phyloP scores from a whole-genome alignment of 1,140 invertebrate genomes.

The Ladona fulva region DNA sequence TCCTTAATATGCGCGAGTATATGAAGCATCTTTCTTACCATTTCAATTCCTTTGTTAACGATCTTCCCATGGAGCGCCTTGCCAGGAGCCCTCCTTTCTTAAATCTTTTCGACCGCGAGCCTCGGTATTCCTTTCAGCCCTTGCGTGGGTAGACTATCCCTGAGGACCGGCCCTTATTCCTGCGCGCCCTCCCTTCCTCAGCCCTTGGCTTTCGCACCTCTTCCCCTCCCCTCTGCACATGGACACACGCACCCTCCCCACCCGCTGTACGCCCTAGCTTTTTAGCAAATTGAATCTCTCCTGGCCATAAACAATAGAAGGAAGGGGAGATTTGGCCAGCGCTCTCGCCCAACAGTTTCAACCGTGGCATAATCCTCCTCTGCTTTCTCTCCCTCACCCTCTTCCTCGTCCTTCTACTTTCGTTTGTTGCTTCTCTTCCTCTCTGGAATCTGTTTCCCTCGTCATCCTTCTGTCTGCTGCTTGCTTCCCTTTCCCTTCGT shows the following conservation, averaged over 20 bases:
- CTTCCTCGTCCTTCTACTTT: background rate
- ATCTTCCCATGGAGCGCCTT: too few species aligned
- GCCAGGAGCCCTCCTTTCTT: too few species aligned
- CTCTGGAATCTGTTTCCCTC: background rate
- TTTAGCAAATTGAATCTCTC: constrained; percentile 5
- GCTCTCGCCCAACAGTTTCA: background rate
- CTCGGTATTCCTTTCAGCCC: too few species aligned
- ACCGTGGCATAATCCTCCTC: background rate
- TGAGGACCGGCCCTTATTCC: too few species aligned
- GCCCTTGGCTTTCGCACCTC: background rate
- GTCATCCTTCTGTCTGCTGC: background rate
- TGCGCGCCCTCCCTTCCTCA: too few species aligned
- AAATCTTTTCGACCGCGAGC: too few species aligned
- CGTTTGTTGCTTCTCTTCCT: background rate
- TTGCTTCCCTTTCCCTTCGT: background rate
- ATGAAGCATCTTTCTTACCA: too few species aligned
- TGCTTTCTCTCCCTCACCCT: background rate
- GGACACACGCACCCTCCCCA: too few species aligned
- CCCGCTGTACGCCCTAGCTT: background rate
- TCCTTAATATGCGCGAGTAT: too few species aligned
- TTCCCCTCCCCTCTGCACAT: background rate
- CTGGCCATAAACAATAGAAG: background rate
- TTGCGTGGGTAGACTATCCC: too few species aligned
- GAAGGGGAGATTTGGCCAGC: background rate
- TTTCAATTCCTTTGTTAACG: too few species aligned